phyloP scores from a whole-genome alignment of 2,113 vertebrate species.

The Grammatotria lemairii region DNA sequence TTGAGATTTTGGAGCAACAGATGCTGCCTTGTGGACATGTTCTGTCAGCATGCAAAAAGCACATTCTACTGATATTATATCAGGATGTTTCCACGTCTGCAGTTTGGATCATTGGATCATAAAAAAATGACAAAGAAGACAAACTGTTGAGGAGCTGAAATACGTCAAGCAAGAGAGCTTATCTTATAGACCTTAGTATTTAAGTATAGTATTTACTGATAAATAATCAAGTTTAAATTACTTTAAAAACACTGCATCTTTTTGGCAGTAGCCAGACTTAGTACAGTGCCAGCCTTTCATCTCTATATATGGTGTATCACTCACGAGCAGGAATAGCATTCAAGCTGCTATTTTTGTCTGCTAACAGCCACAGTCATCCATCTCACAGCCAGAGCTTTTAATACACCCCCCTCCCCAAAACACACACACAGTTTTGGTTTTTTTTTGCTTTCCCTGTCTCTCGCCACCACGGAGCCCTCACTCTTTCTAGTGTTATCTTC shows the following conservation, averaged over 20 bases:
- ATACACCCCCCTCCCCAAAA: neutral
- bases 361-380: slow-evolving; percentile 17
- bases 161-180: neutral
- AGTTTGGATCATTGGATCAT: neutral
- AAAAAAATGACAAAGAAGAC: neutral
- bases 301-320: slow-evolving; percentile 26
- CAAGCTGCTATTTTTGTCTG: slow-evolving; percentile 47
- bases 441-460: neutral
- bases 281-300: slow-evolving; percentile 33
- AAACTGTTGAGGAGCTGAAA: neutral
- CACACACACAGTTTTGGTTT: rapidly evolving
- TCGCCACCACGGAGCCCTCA: neutral
- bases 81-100: neutral
- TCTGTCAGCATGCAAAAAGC: neutral
- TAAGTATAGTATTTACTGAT: neutral
- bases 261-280: neutral
- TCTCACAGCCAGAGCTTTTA: slow-evolving; percentile 39
- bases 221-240: neutral
- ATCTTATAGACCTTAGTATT: neutral
- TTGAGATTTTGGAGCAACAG: neutral
- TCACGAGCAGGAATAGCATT: slow-evolving; percentile 42
- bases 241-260: neutral
- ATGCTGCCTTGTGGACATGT: neutral
- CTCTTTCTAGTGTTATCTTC: neutral
- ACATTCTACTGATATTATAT: neutral